Evolutionary conservation across 2,113 vertebrate genomes (phyloP), one percentile per base, ranked within the genome.

Genomic region (Atrichornis clamosus): DNA sequence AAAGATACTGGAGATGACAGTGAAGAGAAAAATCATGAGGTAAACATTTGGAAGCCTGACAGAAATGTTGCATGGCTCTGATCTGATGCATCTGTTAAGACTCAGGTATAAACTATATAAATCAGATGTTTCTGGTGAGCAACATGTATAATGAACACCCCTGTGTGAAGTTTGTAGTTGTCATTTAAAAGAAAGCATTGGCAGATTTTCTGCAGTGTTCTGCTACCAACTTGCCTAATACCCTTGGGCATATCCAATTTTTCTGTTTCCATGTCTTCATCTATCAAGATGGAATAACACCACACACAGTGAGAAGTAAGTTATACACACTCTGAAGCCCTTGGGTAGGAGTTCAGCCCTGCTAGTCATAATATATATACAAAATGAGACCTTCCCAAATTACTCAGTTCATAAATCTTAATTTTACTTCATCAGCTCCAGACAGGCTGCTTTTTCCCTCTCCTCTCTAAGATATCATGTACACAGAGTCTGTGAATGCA

Each of bases 361-460:
- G 72, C 55, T 91, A 95, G 91, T 94, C 96, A 95, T 28, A 91
- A 94, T 83, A 87, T 62, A 93, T 93, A 93, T 26, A 90, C 81
- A 85, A 89, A 93, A 59, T 50, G 70, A 96, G 72, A 95, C 91
- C 50, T 77, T 93, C 49, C 78, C 67, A 90, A 92, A 88, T 90
- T 65, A 92, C 64, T 81, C 76, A 55, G 79, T 70, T 80, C 88
- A 81, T 96, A 93, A 95, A 96, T 96, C 89, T 93, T 72, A 47
- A 65, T 82, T 82, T 76, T 67, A 78, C 69, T 85, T 80, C 23
- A 9, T 59, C 76, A 74, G 58, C 75, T 93, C 46, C 84, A 91
- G 84, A 47, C 70, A 93, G 69, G 49, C 75, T 85, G 70, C n/a
- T 87, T 62, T 60, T 63, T 9, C 21, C 18, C 24, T 77, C 59